These are phyloP conservation scores for Rhamphomyia laevipes DNA, from an alignment of 2,888 invertebrate genomes.

Conservation along the genomic window DNA sequence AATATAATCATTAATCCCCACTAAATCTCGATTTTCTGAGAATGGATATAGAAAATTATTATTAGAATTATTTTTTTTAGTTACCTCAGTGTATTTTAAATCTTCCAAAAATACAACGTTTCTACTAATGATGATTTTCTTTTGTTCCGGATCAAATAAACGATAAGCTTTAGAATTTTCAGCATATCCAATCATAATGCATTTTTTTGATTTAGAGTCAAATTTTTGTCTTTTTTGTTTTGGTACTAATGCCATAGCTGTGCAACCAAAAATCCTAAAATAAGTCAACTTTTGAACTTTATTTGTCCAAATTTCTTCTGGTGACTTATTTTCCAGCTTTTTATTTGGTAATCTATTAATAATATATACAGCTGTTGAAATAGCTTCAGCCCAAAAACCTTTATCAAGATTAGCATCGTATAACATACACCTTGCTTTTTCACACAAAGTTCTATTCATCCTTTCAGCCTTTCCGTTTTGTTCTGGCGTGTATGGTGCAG, in stretches of 20 bases:
- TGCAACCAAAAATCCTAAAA: conserved; percentile 27
- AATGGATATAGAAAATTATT: no score
- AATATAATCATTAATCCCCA: no score
- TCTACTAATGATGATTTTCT: no score
- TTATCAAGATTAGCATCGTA: not conserved
- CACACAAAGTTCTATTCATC: conserved; percentile 17
- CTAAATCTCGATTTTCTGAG: no score
- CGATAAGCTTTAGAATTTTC: no score
- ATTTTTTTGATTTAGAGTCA: no score
- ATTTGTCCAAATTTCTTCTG: conserved; percentile 26
- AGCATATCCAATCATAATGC: no score
- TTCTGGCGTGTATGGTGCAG: conserved; percentile 14
- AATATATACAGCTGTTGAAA: not conserved
- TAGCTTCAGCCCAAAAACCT: conserved; percentile 1
- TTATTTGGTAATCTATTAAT: not conserved
- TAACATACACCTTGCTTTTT: conserved; percentile 19
- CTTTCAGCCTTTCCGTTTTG: conserved; percentile 20
- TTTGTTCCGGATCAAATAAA: no score
- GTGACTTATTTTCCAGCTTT: not conserved
- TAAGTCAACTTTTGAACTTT: conserved; percentile 23
- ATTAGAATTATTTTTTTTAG: no score
- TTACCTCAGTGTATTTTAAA: no score
- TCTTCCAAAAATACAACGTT: no score
- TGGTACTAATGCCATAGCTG: conserved; percentile 2
- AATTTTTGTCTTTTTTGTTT: no score